Conservation (phyloP, 1,140 invertebrate species). For the Hylaeus volcanicus region DNA sequence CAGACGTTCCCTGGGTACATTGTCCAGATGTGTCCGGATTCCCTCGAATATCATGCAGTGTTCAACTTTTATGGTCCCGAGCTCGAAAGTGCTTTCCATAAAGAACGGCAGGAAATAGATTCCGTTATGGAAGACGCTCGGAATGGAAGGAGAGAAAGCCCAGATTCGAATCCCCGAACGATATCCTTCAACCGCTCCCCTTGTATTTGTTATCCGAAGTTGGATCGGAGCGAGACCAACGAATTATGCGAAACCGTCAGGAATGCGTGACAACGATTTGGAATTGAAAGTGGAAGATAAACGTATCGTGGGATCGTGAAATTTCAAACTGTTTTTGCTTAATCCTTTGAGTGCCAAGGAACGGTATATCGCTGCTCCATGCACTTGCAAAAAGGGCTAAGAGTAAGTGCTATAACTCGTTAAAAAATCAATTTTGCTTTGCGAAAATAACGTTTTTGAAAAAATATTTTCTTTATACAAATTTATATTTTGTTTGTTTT, state of each 20-base stretch:
- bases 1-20: neutral
- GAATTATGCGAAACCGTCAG: neutral
- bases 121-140: neutral
- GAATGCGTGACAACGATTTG: neutral
- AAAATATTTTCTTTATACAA: too few species aligned
- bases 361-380: too few species aligned
- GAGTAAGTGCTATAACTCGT: too few species aligned
- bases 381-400: too few species aligned
- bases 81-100: constrained; percentile 25
- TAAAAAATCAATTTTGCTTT: too few species aligned
- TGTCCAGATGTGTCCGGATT: constrained; percentile 15
- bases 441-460: too few species aligned
- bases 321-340: too few species aligned
- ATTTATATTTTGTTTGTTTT: too few species aligned
- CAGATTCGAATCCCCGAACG: neutral
- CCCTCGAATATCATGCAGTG: constrained; percentile 25
- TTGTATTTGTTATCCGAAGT: constrained; percentile 3
- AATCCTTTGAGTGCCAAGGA: too few species aligned
- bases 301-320: too few species aligned
- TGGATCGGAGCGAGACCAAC: neutral
- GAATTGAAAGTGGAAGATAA: neutral
- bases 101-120: constrained; percentile 21
- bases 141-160: neutral
- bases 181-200: constrained; percentile 1
- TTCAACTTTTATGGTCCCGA: constrained; percentile 28